These are phyloP conservation scores for Willisornis vidua DNA, from an alignment of 2,113 vertebrate species.

Conservation along the genomic window DNA sequence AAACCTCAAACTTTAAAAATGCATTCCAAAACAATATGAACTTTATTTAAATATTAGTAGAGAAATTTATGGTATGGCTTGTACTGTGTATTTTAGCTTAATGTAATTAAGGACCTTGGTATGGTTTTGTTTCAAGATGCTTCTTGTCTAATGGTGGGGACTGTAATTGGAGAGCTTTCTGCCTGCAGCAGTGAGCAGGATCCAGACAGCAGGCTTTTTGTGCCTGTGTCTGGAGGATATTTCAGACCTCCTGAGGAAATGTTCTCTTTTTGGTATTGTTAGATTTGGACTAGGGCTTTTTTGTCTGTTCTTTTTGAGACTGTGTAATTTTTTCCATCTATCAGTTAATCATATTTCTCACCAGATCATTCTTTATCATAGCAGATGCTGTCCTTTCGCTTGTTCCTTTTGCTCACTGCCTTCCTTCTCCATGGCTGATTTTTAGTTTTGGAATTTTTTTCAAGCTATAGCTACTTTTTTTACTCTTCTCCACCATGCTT, in stretches of 20 bases:
- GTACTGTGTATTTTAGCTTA: background rate
- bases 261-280: background rate
- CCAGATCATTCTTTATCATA: background rate
- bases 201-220: background rate
- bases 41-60: background rate
- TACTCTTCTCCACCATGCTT: background rate
- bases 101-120: background rate
- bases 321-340: background rate
- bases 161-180: slow-evolving; percentile 40
- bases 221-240: background rate
- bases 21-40: background rate
- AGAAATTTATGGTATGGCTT: background rate
- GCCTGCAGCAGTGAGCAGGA: background rate
- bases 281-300: background rate
- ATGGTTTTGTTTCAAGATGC: background rate
- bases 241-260: slow-evolving; percentile 15
- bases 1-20: background rate
- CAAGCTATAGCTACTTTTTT: background rate
- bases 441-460: background rate
- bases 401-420: background rate
- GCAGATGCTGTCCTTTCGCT: background rate
- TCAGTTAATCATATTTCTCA: background rate
- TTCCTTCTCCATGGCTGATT: background rate
- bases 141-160: background rate
- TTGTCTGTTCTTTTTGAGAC: background rate